phyloP scores from a whole-genome alignment of 2,797 vertebrate genomes.

The Babyrousa celebensis region DNA sequence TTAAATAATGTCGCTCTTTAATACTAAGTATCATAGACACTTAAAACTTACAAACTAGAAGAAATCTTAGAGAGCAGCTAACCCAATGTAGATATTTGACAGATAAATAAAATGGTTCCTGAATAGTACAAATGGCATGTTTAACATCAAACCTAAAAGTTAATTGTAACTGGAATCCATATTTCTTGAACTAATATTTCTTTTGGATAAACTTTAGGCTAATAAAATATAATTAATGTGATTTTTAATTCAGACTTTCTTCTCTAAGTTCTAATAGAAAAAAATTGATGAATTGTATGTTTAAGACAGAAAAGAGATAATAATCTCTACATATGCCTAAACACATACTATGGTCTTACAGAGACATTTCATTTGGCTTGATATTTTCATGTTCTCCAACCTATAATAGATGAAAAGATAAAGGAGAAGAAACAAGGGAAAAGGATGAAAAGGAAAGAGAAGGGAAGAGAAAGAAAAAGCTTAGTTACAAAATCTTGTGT shows the following conservation, averaged over 20 bases:
- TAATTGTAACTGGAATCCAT: background rate
- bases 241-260: background rate
- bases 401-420: background rate
- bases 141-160: background rate
- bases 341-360: background rate
- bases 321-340: background rate
- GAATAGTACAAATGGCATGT: background rate
- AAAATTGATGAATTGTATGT: background rate
- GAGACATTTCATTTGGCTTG: background rate
- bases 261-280: background rate
- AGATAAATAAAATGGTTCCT: background rate
- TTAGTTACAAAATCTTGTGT: background rate
- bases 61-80: background rate
- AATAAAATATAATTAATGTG: background rate
- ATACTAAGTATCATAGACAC: background rate
- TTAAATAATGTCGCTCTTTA: slow-evolving; percentile 19
- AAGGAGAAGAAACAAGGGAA: background rate
- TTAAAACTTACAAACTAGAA: background rate
- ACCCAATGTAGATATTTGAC: background rate
- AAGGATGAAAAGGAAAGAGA: background rate
- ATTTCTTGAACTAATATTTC: background rate
- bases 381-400: background rate
- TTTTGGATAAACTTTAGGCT: background rate
- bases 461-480: background rate
- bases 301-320: background rate